Evolutionary conservation across 2,797 vertebrate species (phyloP).

Genomic region (Lindbergichthys nudifrons): DNA sequence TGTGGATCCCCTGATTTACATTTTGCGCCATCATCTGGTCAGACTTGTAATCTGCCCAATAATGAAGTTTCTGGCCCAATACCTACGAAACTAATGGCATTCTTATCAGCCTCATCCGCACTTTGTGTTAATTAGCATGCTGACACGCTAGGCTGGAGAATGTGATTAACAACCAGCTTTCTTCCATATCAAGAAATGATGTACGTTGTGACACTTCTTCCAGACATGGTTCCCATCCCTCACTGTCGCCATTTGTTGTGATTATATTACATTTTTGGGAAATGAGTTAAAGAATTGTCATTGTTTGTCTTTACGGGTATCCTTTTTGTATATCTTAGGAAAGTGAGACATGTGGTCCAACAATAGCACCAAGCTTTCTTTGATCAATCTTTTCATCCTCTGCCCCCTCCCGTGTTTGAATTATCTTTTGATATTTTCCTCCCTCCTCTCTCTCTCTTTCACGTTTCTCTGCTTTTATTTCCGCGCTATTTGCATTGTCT

Average conservation of each 20-base stretch:
- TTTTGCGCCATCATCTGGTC: not conserved
- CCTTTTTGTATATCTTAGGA: not conserved
- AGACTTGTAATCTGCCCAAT: not conserved
- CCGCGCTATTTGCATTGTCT: slow-evolving; percentile 56
- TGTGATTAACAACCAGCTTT: not conserved
- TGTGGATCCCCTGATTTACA: not conserved
- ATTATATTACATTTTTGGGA: not conserved
- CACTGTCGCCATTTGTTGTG: not conserved
- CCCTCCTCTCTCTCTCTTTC: not conserved
- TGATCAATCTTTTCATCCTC: slow-evolving; percentile 19
- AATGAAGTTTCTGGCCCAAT: not conserved
- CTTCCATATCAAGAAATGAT: not conserved
- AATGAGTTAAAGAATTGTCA: not conserved
- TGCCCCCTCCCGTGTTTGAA: slow-evolving; percentile 11
- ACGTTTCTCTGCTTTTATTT: slow-evolving; percentile 11
- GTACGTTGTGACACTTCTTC: not conserved
- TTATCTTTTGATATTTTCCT: slow-evolving; percentile 36
- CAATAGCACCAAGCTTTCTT: not conserved
- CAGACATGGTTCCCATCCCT: not conserved
- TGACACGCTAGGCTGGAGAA: not conserved
- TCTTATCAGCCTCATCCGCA: no score
- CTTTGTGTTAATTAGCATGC: not conserved
- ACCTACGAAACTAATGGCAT: not conserved
- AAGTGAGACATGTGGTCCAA: not conserved
- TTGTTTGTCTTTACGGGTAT: not conserved